phyloP scores from a whole-genome alignment of 2,888 invertebrate species.

The Xiphydria camelus region DNA sequence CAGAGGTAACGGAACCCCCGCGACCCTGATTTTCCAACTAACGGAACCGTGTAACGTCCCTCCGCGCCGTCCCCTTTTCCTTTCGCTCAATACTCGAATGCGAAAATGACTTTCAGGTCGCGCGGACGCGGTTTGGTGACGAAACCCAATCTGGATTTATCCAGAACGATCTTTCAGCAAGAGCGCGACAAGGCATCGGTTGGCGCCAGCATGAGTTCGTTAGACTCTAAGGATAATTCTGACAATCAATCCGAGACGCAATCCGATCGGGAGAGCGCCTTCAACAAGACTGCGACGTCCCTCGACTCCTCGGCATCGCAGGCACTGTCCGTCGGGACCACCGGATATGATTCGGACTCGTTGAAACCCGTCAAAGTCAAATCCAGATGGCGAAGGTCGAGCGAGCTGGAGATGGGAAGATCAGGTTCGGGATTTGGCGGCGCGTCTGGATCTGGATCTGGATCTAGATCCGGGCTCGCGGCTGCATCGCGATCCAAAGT shows the following conservation, averaged over 20 bases:
- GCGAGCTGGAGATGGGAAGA: slow-evolving; percentile 70
- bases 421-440: slow-evolving; percentile 46
- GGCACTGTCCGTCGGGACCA: slow-evolving; percentile 30
- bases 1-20: too few species aligned
- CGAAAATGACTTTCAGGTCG: slow-evolving; percentile 46
- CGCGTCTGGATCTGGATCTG: not conserved
- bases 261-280: slow-evolving; percentile 45
- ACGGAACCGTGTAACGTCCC: too few species aligned
- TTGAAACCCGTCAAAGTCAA: slow-evolving; percentile 77
- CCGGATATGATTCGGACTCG: slow-evolving; percentile 52
- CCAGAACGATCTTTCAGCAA: slow-evolving; percentile 33
- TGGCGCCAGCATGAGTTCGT: slow-evolving; percentile 21
- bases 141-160: slow-evolving; percentile 43
- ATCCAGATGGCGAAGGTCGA: slow-evolving; percentile 76
- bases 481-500: too few species aligned
- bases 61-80: too few species aligned
- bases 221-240: slow-evolving; percentile 38
- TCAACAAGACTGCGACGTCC: slow-evolving; percentile 31
- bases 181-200: slow-evolving; percentile 40
- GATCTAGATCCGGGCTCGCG: not conserved
- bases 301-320: slow-evolving; percentile 40
- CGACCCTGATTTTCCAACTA: too few species aligned
- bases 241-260: slow-evolving; percentile 47
- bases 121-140: slow-evolving; percentile 53
- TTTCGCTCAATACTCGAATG: too few species aligned